Percentiles rank a stretch among this genome's conserved stretches.
Evolutionary conservation across 92 coral and sea anemone species (phyloP).

Genomic region (Blastomussa wellsi): DNA sequence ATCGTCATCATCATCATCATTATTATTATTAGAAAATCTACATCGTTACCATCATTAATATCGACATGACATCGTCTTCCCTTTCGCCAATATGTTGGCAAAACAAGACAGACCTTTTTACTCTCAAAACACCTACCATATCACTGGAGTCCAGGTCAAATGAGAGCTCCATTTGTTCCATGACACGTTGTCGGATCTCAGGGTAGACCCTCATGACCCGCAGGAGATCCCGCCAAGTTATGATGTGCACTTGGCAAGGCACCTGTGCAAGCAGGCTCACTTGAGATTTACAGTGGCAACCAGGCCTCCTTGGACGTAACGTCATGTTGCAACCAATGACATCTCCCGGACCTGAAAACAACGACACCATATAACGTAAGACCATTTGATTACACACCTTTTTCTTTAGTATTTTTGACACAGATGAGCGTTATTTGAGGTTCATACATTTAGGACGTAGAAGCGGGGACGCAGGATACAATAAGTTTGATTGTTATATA

Average conservation of each 20-base stretch:
- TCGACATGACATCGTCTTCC: background rate
- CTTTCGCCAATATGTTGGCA: background rate
- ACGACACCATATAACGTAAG: too few species aligned
- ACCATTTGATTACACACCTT: too few species aligned
- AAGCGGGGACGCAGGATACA: too few species aligned
- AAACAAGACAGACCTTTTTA: background rate
- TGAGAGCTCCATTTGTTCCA: slow-evolving; percentile 72
- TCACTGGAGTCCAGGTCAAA: slow-evolving; percentile 60
- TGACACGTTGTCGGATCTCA: slow-evolving; percentile 62
- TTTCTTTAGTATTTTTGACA: too few species aligned
- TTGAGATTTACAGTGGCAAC: slow-evolving; percentile 73
- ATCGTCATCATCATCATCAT: too few species aligned
- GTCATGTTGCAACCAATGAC: slow-evolving; percentile 79
- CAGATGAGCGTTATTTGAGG: too few species aligned
- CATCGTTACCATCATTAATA: background rate
- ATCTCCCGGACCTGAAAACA: slow-evolving; percentile 74
- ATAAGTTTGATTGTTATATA: too few species aligned
- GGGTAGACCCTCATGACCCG: slow-evolving; percentile 79
- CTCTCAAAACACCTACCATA: slow-evolving; percentile 33
- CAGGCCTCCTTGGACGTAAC: slow-evolving; percentile 32
- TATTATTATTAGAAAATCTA: too few species aligned
- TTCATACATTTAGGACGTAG: too few species aligned
- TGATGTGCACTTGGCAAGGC: slow-evolving; percentile 77
- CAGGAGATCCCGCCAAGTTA: slow-evolving; percentile 81
- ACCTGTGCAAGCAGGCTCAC: slow-evolving; percentile 72